phyloP scores from a whole-genome alignment of 2,113 vertebrate species.

The Saccopteryx leptura region DNA sequence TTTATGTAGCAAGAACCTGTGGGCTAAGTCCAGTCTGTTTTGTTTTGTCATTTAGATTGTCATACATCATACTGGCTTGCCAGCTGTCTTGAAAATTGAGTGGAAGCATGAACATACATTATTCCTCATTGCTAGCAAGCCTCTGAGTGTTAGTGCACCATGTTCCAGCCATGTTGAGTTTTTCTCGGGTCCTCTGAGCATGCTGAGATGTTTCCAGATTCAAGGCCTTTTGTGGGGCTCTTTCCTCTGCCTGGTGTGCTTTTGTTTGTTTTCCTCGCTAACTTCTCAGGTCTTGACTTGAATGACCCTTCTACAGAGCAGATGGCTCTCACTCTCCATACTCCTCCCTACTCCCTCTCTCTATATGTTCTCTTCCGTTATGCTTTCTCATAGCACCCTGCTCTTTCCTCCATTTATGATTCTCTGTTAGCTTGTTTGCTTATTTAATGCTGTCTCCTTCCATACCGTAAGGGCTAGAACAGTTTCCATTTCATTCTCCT shows the following conservation, averaged over 20 bases:
- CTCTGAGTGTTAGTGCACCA: not conserved
- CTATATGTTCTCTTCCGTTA: not conserved
- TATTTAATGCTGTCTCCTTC: not conserved
- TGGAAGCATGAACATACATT: not conserved
- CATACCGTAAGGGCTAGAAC: not conserved
- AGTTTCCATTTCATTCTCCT: not conserved
- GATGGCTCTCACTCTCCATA: not conserved
- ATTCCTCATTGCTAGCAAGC: not conserved
- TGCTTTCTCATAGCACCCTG: not conserved
- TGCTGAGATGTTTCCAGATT: not conserved
- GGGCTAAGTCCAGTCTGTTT: not conserved
- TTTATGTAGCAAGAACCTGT: not conserved
- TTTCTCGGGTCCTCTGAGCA: not conserved
- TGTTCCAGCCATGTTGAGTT: not conserved
- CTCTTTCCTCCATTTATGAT: not conserved
- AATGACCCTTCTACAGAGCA: not conserved
- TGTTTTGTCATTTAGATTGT: slow-evolving; percentile 24
- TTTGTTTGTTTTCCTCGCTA: not conserved
- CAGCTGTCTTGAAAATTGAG: not conserved
- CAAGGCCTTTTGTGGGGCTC: not conserved
- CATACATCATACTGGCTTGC: not conserved
- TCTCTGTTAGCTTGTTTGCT: not conserved
- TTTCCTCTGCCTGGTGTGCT: not conserved
- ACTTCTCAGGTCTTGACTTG: not conserved
- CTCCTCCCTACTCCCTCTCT: not conserved